Evolutionary conservation across 2,113 vertebrate genomes (phyloP), one percentile per base, ranked within the genome.

Genomic region (Zootoca vivipara): DNA sequence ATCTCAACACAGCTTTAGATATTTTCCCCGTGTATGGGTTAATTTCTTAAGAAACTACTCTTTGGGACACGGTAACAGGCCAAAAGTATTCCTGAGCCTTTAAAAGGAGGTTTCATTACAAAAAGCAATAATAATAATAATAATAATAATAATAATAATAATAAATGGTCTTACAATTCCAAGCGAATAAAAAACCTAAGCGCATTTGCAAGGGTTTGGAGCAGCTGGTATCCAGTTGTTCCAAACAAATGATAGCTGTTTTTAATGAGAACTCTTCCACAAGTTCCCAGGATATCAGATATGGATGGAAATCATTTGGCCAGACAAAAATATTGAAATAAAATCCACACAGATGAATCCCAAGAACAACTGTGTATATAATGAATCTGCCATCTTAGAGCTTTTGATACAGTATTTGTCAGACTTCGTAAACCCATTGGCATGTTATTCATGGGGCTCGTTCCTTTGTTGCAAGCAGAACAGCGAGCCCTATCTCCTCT

Each of bases 161-260:
- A 72, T 52, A 15, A 52, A 10, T 26, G 1, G 16, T 38, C 1
- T 1, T 83, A 18, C 35, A 85, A 91, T 90, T 89, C 85, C 58
- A 77, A 82, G 69, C 15, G 5, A 69, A 84, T 90, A 84, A 75
- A 70, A 89, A 94, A 91, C 89, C 56, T 78, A 88, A 38, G 86
- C 91, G 94, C 89, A 94, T 94, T 91, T 95, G 90, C 80, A 56
- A 18, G 62, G 30, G 18, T 91, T 67, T 91, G 75, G 85, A 94
- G 88, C 69, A 70, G 1, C 52, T 33, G 91, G 56, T 40, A 73
- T 90, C 79, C 86, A 74, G 65, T 90, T 94, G 89, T 91, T 91
- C 94, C 82, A 91, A 93, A 92, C 38, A 90, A 86, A 95, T 91
- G 90, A 93, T 35, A 46, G 93, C 94, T 93, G 15, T 78, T 73